Base-by-base conservation (phyloP, 1,140 invertebrate species). In the Psilanteris sp. region DNA sequence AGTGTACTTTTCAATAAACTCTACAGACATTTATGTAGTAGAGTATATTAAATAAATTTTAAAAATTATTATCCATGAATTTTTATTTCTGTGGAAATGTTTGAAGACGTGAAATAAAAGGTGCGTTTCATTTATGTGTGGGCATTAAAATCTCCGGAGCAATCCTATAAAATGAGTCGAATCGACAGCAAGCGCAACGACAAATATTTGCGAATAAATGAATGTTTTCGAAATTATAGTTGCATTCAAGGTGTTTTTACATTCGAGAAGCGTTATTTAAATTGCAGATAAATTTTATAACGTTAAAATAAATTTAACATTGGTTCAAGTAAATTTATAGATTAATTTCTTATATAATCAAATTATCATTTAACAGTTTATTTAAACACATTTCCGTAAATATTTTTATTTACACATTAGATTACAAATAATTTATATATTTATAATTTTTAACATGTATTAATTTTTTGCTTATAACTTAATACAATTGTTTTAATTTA, bases 111-210 rank as follows among this genome's bases (percentile, higher is more conserved):
- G 20, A 43, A 57, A 57, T 39, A 22, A 44, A 36, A 39, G n/a
- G 11, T n/a, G 18, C 16, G 18, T 31, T 62, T n/a, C n/a, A n/a
- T 41, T 43, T 29, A 9, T 43, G 46, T 44, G 34, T 66, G 46
- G 61, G 61, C 46, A 52, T 66, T 54, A 9, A 66, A 66, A 29
- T 66, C 61, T 66, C 29, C 18, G 5, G 20, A 39, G 22, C 14
- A 14, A 14, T 6, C 8, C 24, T 22, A 16, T 55, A 29, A 55
- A 55, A 9, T 41, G 31, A 55, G 4, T 20, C 8, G 15, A 54
- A 20, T 24, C 22, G 48, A 36, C 29, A 24, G 18, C 1, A 50
- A n/a, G n/a, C n/a, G 11, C 14, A 14, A 36, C 15, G 18, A n/a
- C 31, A 16, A 36, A 50, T 36, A 54, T 50, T 48, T 32, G 26